Percentiles rank a stretch among this genome's conserved stretches.
These are phyloP conservation scores for Solen grandis DNA, from an alignment of 1,140 invertebrate species.

Conservation along the genomic window DNA sequence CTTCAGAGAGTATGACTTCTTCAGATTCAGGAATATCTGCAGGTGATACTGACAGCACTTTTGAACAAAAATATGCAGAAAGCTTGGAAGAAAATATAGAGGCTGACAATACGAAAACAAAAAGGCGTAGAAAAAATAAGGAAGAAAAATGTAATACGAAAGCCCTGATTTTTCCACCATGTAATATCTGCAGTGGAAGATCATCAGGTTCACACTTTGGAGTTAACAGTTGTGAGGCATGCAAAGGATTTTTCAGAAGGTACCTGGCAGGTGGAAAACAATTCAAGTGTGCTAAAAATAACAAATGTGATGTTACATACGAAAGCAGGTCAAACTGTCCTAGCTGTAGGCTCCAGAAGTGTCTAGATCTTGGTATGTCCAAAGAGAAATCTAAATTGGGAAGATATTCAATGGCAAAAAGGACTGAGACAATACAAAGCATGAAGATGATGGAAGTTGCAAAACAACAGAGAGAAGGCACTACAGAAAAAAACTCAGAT, in stretches of 20 bases:
- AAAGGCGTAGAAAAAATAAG: no score
- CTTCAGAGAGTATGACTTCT: no score
- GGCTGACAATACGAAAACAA: no score
- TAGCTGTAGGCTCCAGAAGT: slow-evolving; percentile 47
- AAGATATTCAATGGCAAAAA: slow-evolving; percentile 31
- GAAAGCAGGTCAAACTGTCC: slow-evolving; percentile 49
- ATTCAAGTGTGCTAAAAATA: slow-evolving; percentile 45
- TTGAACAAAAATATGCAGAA: no score
- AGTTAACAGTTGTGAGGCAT: slow-evolving; percentile 82
- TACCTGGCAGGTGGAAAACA: slow-evolving; percentile 40
- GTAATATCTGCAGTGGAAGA: slow-evolving; percentile 81
- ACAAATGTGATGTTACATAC: slow-evolving; percentile 45
- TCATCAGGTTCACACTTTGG: slow-evolving; percentile 82
- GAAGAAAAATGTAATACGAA: slow-evolving; percentile 16
- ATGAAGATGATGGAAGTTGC: slow-evolving; percentile 11
- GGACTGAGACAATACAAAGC: slow-evolving; percentile 48
- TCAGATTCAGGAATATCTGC: no score
- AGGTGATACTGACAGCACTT: no score
- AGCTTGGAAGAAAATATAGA: no score
- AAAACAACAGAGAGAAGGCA: neutral
- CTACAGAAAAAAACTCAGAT: neutral
- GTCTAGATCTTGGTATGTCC: slow-evolving; percentile 48
- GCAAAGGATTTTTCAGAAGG: slow-evolving; percentile 72
- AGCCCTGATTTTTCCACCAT: slow-evolving; percentile 71
- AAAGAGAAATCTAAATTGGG: slow-evolving; percentile 49